Evolutionary conservation across 2,888 invertebrate genomes (phyloP).

Genomic region (Ametastegia equiseti): DNA sequence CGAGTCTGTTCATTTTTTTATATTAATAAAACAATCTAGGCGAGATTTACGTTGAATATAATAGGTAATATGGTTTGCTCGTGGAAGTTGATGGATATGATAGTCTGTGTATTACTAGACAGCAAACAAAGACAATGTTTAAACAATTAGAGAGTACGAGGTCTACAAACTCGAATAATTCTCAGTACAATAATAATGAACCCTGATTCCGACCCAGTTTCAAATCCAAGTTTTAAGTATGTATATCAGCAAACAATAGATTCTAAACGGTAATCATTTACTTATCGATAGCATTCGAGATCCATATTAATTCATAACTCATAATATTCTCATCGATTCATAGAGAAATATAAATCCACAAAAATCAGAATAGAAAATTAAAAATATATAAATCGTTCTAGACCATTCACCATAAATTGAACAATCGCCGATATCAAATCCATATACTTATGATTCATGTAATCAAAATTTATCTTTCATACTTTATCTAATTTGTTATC

Average conservation of each 20-base stretch:
- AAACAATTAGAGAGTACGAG: background rate
- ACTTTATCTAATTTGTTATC: background rate
- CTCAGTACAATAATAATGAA: background rate
- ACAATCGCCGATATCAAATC: background rate
- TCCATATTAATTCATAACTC: background rate
- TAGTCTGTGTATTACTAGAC: background rate
- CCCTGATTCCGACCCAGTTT: conserved; percentile 5
- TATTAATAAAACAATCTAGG: background rate
- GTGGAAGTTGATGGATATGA: background rate
- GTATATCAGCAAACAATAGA: background rate
- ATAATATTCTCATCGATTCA: background rate
- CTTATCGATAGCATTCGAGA: conserved; percentile 7
- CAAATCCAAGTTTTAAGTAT: background rate
- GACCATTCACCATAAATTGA: too few relatives aligned
- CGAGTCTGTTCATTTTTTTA: background rate
- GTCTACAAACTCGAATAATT: background rate
- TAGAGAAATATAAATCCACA: background rate
- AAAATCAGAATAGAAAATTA: background rate
- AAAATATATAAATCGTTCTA: background rate
- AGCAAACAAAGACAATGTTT: background rate
- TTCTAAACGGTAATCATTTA: background rate
- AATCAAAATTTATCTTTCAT: background rate
- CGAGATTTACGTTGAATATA: too few relatives aligned
- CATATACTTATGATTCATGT: background rate
- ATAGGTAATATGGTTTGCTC: background rate